Evolutionary conservation across 2,888 invertebrate genomes (phyloP), one percentile per base, ranked within the genome.

Genomic region (Lycia hirtaria): DNA sequence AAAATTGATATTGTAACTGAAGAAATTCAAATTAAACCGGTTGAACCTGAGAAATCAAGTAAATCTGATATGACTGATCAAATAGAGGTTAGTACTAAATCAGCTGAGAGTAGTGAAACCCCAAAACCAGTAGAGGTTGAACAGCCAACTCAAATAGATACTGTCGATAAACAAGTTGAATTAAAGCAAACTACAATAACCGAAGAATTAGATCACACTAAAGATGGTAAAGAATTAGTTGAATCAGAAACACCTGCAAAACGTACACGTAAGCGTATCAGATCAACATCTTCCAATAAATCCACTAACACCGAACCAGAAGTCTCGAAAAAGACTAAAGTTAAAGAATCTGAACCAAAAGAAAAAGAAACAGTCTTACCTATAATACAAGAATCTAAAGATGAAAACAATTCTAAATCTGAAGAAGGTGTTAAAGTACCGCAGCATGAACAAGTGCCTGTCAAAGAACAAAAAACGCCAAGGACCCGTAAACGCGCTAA

Each of bases 211-310:
- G 24, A 17, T 10, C 12, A 49, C 45, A 12, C n/a, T 20, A n/a
- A 40, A 38, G 44, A 17, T n/a, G 19, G 4, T 10, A 33, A 41
- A 50, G 56, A 50, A 30, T n/a, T 6, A 15, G 2, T 12, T 6
- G 57, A 53, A 54, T 6, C 40, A 33, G 30, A 41, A 15, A 47
- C 55, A 41, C 52, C 54, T 30, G 56, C 61, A 20, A 49, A 49
- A 3, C 71, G 65, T 17, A 43, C 64, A 32, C 68, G 72, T n/a
- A 78, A 76, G 65, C 73, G 76, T 3, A 62, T 65, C 0, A 72
- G 71, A 58, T 81, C 81, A 1, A 75, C 72, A 6, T 69, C 80
- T 2, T 77, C 81, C 0, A 74, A 72, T 28, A 56, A 51, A 41
- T 47, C 56, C 4, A 30, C 26, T 33, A 51, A 40, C 19, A 10